Conservation (phyloP, 2,888 invertebrate genomes). For the Thereva unica region DNA sequence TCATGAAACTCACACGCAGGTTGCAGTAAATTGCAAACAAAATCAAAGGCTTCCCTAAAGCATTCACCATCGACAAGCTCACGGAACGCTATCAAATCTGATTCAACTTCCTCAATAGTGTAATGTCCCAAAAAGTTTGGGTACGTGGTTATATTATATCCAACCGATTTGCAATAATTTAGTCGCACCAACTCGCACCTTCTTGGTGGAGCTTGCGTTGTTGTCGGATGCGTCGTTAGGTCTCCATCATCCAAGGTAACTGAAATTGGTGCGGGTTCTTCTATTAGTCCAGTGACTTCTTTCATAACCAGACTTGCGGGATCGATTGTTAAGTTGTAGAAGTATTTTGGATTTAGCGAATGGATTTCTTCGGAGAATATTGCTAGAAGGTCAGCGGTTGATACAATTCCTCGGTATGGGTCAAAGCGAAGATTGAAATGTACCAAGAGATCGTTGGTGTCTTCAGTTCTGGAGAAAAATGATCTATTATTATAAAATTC, state of each 20-base stretch:
- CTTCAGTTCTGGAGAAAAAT: slow-evolving; percentile 62
- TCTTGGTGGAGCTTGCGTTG: slow-evolving; percentile 62
- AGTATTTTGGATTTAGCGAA: slow-evolving; percentile 63
- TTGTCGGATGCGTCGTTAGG: slow-evolving; percentile 56
- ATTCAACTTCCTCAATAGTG: slow-evolving; percentile 65
- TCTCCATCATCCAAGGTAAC: slow-evolving; percentile 53
- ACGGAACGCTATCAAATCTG: slow-evolving; percentile 79
- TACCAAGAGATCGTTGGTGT: slow-evolving; percentile 71
- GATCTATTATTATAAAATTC: neutral
- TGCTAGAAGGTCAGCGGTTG: slow-evolving; percentile 67
- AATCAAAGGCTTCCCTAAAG: slow-evolving; percentile 84
- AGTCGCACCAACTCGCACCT: slow-evolving; percentile 71
- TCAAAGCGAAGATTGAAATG: slow-evolving; percentile 87
- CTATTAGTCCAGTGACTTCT: slow-evolving; percentile 55
- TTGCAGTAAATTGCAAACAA: slow-evolving; percentile 84
- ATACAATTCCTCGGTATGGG: slow-evolving; percentile 71
- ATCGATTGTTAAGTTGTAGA: slow-evolving; percentile 69
- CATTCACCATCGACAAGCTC: slow-evolving; percentile 91
- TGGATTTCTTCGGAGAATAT: slow-evolving; percentile 71
- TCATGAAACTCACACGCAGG: slow-evolving; percentile 75
- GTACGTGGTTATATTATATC: slow-evolving; percentile 80
- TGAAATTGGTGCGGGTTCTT: slow-evolving; percentile 52
- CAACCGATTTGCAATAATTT: slow-evolving; percentile 70
- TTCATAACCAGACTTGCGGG: slow-evolving; percentile 69
- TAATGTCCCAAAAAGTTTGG: slow-evolving; percentile 74